Evolutionary conservation across 2,888 invertebrate genomes (phyloP), one percentile per base, ranked within the genome.

Genomic region (Trichopoda pennipes): DNA sequence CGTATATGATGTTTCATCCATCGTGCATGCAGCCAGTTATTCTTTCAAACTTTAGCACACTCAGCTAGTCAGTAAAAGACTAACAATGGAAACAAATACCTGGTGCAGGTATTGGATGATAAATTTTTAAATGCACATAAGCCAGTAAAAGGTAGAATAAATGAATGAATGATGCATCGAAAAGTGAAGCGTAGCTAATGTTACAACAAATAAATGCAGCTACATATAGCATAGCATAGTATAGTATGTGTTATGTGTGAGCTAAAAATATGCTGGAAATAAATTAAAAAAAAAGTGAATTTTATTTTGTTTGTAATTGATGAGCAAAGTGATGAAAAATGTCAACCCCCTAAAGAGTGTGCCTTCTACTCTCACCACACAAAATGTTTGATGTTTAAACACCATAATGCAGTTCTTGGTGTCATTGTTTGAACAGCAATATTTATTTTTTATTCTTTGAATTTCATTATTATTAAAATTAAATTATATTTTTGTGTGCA

Each of bases 401-500:
- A 61, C 53, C 42, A 55, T 60, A 79, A 70, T 82, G 81, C 81
- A 82, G 70, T 82, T 69, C 61, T 78, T 61, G 75, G 55, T 82
- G 75, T 75, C 75, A 75, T 79, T 78, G 70, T 56, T 55, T 79
- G 73, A 58, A 60, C 35, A 68, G 35, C 49, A 58, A 35, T 66
- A 70, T 60, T 73, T 47, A n/a, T 76, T 51, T 55, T 32, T 49
- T 21, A 38, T 64, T 44, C 42, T 35, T 60, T 75, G 32, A 42
- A 74, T 75, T 49, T 76, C 61, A 66, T 82, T 66, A 61, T 75
- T 72, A 82, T 82, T 82, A 56, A 82, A 82, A 82, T 82, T 82
- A 82, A 82, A 82, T 82, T 79, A 79, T 70, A 82, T 70, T 79
- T 78, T 82, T 70, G 74, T 74, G 64, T 75, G 78, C 81, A 82